A percentile compares a stretch with the other conserved stretches of the same genome.
Conservation (phyloP, 2,888 invertebrate genomes). For the Rotaria macrura region DNA sequence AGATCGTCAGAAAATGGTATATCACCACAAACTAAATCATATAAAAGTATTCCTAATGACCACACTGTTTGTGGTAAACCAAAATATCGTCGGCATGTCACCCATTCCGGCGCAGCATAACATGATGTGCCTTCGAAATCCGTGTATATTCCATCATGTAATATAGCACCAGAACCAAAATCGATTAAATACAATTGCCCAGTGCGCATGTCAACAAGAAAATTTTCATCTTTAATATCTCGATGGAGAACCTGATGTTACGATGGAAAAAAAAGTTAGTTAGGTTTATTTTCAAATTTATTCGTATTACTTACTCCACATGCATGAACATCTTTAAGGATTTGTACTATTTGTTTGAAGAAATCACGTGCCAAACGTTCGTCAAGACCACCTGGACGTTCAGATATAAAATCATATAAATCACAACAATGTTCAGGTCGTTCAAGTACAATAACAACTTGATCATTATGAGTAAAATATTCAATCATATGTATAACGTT, state of each 20-base stretch:
- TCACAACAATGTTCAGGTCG: conserved; percentile 43
- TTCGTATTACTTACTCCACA: conserved; percentile 23
- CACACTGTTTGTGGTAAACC: conserved; percentile 57
- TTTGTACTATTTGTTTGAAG: conserved; percentile 55
- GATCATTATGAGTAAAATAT: conserved; percentile 25
- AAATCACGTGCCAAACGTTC: conserved; percentile 54
- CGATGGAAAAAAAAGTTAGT: background rate
- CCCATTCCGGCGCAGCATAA: conserved; percentile 60
- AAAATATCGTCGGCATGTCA: conserved; percentile 53
- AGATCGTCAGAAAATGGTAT: conserved; percentile 58
- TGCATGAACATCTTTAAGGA: conserved; percentile 52
- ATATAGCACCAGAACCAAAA: conserved; percentile 57
- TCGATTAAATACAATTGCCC: conserved; percentile 56
- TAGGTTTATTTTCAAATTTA: too few species aligned
- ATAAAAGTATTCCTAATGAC: conserved; percentile 58
- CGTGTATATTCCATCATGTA: background rate
- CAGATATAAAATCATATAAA: conserved; percentile 58
- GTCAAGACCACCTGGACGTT: conserved; percentile 51
- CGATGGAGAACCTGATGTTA: conserved; percentile 54
- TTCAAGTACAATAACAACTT: conserved; percentile 31
- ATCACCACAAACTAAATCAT: conserved; percentile 59
- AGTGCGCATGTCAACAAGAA: conserved; percentile 55
- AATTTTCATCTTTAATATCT: conserved; percentile 59
- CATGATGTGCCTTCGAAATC: conserved; percentile 54
- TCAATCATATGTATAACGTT: conserved; percentile 28